These are phyloP conservation scores for Polietes domitor DNA, from an alignment of 2,888 invertebrate species.

Conservation along the genomic window DNA sequence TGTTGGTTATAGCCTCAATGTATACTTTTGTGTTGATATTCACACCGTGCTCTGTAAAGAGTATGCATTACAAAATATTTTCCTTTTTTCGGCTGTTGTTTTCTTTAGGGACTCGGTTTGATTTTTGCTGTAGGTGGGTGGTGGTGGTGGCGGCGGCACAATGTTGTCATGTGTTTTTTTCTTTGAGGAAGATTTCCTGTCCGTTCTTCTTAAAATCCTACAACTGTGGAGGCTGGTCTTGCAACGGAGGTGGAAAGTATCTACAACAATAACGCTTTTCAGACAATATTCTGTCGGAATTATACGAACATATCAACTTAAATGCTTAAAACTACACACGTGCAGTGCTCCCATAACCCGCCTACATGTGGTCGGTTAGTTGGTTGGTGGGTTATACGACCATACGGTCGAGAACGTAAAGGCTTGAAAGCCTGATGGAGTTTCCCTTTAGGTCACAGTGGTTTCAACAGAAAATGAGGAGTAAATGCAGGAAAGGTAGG, in stretches of 20 bases:
- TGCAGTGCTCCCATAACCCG: not conserved
- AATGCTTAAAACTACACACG: not conserved
- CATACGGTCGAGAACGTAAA: no score
- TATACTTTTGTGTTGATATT: constrained; percentile 19
- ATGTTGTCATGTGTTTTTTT: not conserved
- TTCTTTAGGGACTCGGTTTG: not conserved
- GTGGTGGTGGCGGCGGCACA: not conserved
- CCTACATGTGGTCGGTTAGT: no score
- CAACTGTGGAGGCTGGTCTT: not conserved
- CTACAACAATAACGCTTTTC: not conserved
- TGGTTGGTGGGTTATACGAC: no score
- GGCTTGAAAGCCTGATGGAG: no score
- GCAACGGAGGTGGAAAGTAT: not conserved
- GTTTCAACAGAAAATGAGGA: no score
- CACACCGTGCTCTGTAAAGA: constrained; percentile 14
- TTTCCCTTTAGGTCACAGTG: no score
- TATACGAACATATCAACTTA: not conserved
- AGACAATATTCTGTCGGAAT: not conserved
- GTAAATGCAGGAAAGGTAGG: no score
- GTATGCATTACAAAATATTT: constrained; percentile 32
- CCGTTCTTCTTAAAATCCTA: not conserved
- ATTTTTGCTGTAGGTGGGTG: not conserved
- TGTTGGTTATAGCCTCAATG: not conserved
- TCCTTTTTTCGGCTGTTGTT: not conserved
- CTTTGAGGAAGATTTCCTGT: no score